These are phyloP conservation scores for Zenarchopterus dispar DNA, from an alignment of 2,797 vertebrate genomes.

Conservation along the genomic window DNA sequence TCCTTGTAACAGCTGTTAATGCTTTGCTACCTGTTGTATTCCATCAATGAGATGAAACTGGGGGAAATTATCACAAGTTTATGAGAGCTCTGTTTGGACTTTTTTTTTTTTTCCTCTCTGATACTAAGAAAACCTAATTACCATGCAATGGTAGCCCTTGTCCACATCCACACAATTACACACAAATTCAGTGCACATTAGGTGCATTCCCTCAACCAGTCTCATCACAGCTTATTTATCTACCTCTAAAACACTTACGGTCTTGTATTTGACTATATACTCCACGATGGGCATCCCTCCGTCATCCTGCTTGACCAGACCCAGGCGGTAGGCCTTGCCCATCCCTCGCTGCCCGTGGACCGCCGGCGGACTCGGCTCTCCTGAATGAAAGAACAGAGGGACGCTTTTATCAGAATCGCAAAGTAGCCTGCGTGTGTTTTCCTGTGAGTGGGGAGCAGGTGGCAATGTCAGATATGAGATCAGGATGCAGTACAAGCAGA, in stretches of 20 bases:
- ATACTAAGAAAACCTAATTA: too few species aligned
- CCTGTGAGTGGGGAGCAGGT: constrained; percentile 47
- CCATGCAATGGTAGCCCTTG: too few species aligned
- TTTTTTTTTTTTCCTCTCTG: too few species aligned
- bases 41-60: too few species aligned
- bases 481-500: constrained; percentile 40
- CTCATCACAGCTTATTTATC: too few species aligned
- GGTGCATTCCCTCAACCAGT: too few species aligned
- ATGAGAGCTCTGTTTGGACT: too few species aligned
- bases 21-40: too few species aligned
- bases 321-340: constrained; percentile 94
- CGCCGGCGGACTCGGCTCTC: constrained; percentile 94
- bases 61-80: too few species aligned
- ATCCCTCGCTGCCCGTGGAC: constrained; percentile 93
- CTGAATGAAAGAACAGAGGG: constrained; percentile 67
- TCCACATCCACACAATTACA: too few species aligned
- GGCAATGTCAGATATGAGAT: constrained; percentile 57
- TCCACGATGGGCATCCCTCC: constrained; percentile 98
- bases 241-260: constrained; percentile 83
- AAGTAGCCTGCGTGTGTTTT: constrained; percentile 27
- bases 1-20: too few species aligned
- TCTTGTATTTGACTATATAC: constrained; percentile 97
- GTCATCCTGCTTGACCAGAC: constrained; percentile 96
- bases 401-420: constrained; percentile 11
- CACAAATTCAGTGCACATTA: too few species aligned